Conservation (phyloP, 2,888 invertebrate genomes). For the Globia sparganii region DNA sequence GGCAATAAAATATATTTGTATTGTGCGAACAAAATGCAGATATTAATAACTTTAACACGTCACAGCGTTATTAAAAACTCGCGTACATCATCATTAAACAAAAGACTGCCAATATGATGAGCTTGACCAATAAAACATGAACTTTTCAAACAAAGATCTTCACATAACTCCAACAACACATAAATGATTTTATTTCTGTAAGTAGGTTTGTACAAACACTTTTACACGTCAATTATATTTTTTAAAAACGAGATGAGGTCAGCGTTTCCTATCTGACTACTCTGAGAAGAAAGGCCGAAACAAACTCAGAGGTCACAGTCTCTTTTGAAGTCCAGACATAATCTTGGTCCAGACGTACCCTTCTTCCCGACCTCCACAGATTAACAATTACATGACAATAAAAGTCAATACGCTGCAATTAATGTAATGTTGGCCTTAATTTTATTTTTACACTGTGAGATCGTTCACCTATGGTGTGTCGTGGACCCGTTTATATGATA, state of each 20-base stretch:
- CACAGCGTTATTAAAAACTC: background rate
- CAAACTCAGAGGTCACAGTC: too few species aligned
- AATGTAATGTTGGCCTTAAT: slow-evolving; percentile 75
- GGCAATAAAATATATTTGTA: background rate
- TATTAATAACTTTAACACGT: background rate
- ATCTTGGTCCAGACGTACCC: background rate
- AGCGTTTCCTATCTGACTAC: too few species aligned
- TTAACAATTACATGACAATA: slow-evolving; percentile 54
- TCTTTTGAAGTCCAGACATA: too few species aligned
- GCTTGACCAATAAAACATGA: slow-evolving; percentile 32
- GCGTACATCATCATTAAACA: background rate
- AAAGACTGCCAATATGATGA: background rate
- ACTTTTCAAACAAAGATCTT: slow-evolving; percentile 20
- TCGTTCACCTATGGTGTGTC: slow-evolving; percentile 74
- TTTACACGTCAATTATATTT: too few species aligned
- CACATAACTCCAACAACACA: slow-evolving; percentile 6
- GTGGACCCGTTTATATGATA: slow-evolving; percentile 52
- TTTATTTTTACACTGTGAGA: slow-evolving; percentile 79
- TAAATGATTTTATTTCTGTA: too few species aligned
- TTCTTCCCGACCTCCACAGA: slow-evolving; percentile 35
- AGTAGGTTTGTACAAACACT: too few species aligned
- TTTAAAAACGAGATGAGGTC: too few species aligned
- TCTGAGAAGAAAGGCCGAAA: too few species aligned
- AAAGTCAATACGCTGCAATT: slow-evolving; percentile 64
- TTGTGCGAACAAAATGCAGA: background rate